Conservation (phyloP, 2,888 invertebrate genomes). For the Gibbula magus region DNA sequence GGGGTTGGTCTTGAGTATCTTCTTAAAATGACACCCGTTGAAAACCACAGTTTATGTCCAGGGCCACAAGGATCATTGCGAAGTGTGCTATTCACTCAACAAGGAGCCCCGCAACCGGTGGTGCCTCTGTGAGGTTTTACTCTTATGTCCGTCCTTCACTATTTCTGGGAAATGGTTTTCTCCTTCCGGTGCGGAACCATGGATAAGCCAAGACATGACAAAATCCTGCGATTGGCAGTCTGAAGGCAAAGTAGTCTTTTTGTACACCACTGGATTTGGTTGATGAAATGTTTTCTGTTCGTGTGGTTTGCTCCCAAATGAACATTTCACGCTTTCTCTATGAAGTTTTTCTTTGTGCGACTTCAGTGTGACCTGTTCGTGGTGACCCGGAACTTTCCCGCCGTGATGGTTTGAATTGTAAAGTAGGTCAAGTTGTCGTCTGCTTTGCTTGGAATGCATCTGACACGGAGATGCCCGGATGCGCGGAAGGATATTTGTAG, state of each 20-base stretch:
- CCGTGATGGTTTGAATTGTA: slow-evolving; percentile 39
- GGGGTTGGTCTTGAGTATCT: too few species aligned
- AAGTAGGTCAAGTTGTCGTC: slow-evolving; percentile 29
- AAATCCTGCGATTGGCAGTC: slow-evolving; percentile 53
- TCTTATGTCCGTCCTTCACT: slow-evolving; percentile 29
- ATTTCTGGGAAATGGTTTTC: slow-evolving; percentile 54
- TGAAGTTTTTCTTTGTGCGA: background rate
- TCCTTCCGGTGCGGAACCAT: slow-evolving; percentile 53
- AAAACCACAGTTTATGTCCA: too few species aligned
- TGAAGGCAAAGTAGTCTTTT: slow-evolving; percentile 36
- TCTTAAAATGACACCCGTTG: too few species aligned
- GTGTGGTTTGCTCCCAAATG: background rate
- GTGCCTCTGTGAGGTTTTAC: slow-evolving; percentile 15
- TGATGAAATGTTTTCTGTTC: background rate
- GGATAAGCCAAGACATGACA: slow-evolving; percentile 58
- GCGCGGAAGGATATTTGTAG: slow-evolving; percentile 48
- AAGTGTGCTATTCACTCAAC: slow-evolving; percentile 37
- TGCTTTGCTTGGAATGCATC: slow-evolving; percentile 49
- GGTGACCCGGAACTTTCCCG: slow-evolving; percentile 5
- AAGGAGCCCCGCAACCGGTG: slow-evolving; percentile 31
- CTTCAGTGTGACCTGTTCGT: background rate
- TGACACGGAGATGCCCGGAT: slow-evolving; percentile 56
- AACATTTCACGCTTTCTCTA: background rate
- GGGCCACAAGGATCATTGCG: too few species aligned
- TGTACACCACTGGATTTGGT: background rate